Conservation (phyloP, 2,888 invertebrate genomes). For the Trachelus iudaicus region DNA sequence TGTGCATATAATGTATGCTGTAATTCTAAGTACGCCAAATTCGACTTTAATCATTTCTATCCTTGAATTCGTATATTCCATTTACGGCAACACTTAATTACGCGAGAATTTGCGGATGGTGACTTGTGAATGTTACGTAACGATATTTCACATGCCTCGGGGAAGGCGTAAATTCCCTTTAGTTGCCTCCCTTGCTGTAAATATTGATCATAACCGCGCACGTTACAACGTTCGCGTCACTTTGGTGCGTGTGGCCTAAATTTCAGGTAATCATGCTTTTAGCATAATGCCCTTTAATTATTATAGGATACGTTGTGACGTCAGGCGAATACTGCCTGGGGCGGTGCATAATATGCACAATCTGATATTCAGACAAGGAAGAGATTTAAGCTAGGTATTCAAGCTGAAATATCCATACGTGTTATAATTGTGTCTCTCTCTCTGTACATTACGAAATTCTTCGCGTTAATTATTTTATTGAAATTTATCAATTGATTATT, state of each 20-base stretch:
- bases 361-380: constrained; percentile 12
- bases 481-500: neutral
- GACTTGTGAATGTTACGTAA: neutral
- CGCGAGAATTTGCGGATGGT: neutral
- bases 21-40: neutral
- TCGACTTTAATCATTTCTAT: neutral
- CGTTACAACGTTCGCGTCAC: constrained; percentile 25
- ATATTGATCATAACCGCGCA: constrained; percentile 29
- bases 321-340: constrained; percentile 20
- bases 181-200: constrained; percentile 17
- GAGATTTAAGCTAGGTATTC: neutral
- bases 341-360: constrained; percentile 19
- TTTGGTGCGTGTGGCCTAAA: constrained; percentile 30
- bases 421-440: neutral
- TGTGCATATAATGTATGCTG: neutral
- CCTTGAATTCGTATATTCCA: neutral
- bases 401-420: neutral
- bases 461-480: neutral
- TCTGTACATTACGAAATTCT: neutral
- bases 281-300: constrained; percentile 34
- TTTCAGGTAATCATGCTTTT: constrained; percentile 21
- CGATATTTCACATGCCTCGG: neutral
- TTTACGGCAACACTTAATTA: neutral
- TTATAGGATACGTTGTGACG: constrained; percentile 25
- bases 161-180: neutral